Conservation (phyloP, 2,888 invertebrate species). For the Desoria tigrina region DNA sequence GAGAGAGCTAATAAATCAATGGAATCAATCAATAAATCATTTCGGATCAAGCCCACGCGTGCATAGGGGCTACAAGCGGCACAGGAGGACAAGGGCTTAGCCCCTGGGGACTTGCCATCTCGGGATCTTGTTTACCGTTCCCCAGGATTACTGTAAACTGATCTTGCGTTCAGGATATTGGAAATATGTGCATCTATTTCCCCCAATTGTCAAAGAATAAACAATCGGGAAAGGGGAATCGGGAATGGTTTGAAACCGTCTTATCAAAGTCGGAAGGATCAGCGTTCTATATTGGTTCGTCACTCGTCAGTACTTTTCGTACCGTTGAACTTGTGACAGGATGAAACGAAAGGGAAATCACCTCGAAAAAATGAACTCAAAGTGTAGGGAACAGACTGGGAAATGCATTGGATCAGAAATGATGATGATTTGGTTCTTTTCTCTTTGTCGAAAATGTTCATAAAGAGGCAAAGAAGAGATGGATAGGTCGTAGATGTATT, state of each 20-base stretch:
- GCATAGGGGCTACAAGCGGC: constrained; percentile 13
- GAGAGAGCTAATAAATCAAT: constrained; percentile 37
- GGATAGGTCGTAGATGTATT: too few species aligned
- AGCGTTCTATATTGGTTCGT: too few species aligned
- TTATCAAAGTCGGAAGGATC: too few species aligned
- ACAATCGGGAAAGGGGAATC: too few species aligned
- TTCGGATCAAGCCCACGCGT: constrained; percentile 14
- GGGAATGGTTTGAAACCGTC: too few species aligned
- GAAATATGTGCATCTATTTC: too few species aligned
- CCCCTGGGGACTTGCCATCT: not conserved
- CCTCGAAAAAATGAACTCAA: not conserved
- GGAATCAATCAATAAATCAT: constrained; percentile 44
- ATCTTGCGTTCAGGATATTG: too few species aligned
- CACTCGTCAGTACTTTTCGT: too few species aligned
- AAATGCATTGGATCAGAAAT: constrained; percentile 11
- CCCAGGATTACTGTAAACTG: too few species aligned
- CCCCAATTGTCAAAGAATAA: too few species aligned
- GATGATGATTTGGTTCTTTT: constrained; percentile 5
- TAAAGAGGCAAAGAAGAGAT: too few species aligned
- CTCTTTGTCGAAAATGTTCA: not conserved
- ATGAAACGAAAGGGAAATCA: not conserved
- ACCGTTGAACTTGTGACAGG: not conserved
- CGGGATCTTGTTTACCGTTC: not conserved
- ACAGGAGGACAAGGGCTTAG: not conserved
- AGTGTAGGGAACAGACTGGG: too few species aligned